Conservation (phyloP, 2,888 invertebrate genomes). For the Hoplodrina blanda region DNA sequence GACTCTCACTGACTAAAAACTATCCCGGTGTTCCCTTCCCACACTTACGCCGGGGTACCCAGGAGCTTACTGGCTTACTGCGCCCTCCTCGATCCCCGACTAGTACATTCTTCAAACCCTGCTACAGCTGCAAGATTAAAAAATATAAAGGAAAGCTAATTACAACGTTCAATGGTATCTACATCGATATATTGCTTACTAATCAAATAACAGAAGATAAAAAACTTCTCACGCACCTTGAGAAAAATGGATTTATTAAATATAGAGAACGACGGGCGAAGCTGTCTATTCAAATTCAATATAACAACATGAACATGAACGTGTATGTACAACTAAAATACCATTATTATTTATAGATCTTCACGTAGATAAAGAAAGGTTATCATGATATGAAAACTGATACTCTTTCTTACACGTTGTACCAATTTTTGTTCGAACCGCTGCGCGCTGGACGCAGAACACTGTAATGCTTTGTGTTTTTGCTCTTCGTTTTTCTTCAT, state of each 20-base stretch:
- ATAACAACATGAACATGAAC: too few species aligned
- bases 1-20: too few species aligned
- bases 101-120: background rate
- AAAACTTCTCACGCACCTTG: slow-evolving; percentile 32
- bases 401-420: background rate
- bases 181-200: slow-evolving; percentile 28
- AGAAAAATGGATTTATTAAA: slow-evolving; percentile 33
- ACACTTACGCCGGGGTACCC: too few species aligned
- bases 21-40: too few species aligned
- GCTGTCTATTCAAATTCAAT: slow-evolving; percentile 22
- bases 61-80: too few species aligned
- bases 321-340: slow-evolving; percentile 8
- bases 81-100: too few species aligned
- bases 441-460: too few species aligned
- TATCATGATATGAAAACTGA: background rate
- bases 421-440: too few species aligned
- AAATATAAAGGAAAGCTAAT: background rate
- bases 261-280: slow-evolving; percentile 7
- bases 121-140: background rate
- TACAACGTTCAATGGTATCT: slow-evolving; percentile 10
- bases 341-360: background rate
- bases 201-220: slow-evolving; percentile 21
- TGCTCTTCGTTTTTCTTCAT: too few species aligned
- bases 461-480: too few species aligned
- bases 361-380: background rate